These are phyloP conservation scores for Standfussiana lucernea DNA, from an alignment of 2,888 invertebrate genomes.

Conservation along the genomic window DNA sequence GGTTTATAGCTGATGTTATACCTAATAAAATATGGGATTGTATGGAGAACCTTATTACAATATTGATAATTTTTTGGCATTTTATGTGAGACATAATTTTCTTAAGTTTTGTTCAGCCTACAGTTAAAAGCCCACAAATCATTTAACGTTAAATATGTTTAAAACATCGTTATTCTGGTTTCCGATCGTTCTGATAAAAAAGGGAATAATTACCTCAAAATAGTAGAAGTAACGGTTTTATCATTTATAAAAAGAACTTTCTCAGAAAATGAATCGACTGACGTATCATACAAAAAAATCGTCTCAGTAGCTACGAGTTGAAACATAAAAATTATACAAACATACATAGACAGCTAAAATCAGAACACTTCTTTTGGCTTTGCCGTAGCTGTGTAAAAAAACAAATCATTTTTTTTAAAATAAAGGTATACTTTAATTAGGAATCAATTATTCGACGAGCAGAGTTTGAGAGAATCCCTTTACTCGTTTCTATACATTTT, in stretches of 20 bases:
- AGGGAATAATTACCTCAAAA: background rate
- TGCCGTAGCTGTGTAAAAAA: background rate
- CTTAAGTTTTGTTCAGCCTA: background rate
- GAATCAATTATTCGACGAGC: background rate
- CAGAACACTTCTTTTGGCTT: background rate
- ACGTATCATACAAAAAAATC: background rate
- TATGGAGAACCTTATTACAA: conserved; percentile 7
- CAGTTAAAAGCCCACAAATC: background rate
- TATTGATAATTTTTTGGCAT: conserved; percentile 1
- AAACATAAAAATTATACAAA: background rate
- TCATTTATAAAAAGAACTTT: background rate
- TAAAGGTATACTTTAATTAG: background rate
- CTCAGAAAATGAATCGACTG: background rate
- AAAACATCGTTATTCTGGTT: background rate
- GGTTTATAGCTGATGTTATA: conserved; percentile 26
- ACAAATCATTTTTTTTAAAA: background rate
- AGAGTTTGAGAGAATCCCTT: conserved; percentile 9
- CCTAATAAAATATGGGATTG: conserved; percentile 2
- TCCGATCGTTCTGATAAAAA: background rate
- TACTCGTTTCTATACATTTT: background rate
- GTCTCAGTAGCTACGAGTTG: background rate
- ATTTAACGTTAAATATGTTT: background rate
- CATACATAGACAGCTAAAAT: background rate
- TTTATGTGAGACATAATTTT: background rate
- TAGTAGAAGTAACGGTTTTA: background rate